These are phyloP conservation scores for Uria lomvia DNA, from an alignment of 2,113 vertebrate species.

Conservation along the genomic window DNA sequence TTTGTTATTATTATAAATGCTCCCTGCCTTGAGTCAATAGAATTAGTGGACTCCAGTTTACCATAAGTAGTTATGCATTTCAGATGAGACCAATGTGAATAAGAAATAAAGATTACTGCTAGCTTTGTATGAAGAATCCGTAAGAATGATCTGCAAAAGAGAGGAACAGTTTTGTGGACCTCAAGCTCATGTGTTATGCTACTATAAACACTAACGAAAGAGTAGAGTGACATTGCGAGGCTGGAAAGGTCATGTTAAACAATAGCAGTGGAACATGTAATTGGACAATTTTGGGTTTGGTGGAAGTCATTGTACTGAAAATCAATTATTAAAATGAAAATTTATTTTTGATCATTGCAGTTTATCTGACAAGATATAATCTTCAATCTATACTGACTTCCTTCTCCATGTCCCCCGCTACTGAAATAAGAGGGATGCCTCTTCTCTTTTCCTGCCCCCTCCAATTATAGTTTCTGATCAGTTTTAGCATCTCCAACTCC, in stretches of 20 bases:
- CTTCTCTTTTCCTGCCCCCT: neutral
- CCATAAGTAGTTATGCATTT: neutral
- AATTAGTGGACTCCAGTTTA: neutral
- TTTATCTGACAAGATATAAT: neutral
- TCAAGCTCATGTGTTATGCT: neutral
- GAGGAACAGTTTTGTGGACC: neutral
- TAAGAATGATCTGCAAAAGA: neutral
- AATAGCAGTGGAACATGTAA: neutral
- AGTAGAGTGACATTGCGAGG: neutral
- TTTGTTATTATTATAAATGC: neutral
- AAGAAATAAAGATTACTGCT: neutral
- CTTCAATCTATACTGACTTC: neutral
- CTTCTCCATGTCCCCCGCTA: neutral
- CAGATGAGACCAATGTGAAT: neutral
- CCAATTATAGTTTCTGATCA: neutral
- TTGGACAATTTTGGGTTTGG: neutral
- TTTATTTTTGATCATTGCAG: neutral
- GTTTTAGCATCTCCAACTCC: neutral
- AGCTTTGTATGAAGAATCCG: neutral
- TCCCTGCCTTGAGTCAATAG: neutral
- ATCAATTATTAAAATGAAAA: neutral
- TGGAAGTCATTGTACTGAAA: neutral
- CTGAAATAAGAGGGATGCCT: neutral
- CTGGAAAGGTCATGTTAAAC: neutral
- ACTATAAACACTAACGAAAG: neutral